These are phyloP conservation scores for Agrochola lota DNA, from an alignment of 2,888 invertebrate species.

Conservation along the genomic window DNA sequence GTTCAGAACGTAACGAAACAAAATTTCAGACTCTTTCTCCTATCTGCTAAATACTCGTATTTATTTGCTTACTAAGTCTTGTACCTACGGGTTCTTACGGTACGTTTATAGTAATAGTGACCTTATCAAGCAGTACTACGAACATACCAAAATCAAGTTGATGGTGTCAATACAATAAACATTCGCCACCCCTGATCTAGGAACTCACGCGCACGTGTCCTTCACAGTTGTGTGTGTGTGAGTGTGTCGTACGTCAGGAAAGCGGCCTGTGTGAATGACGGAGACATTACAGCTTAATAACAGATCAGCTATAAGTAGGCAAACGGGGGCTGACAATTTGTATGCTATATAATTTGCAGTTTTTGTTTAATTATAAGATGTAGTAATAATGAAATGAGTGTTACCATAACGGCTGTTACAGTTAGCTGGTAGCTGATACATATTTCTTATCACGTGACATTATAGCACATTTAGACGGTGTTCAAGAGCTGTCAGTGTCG, in stretches of 20 bases:
- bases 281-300: conserved; percentile 56
- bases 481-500: too few relatives aligned
- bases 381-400: conserved; percentile 22
- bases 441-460: neutral
- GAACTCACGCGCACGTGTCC: conserved; percentile 61
- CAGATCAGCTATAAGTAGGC: conserved; percentile 39
- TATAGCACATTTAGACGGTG: too few relatives aligned
- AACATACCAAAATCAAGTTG: neutral
- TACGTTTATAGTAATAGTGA: neutral
- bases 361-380: conserved; percentile 58
- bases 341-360: conserved; percentile 51
- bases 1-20: neutral
- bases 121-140: too few relatives aligned
- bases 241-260: conserved; percentile 25
- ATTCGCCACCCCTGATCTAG: conserved; percentile 60
- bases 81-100: neutral
- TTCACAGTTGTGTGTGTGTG: conserved; percentile 28
- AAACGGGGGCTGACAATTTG: conserved; percentile 46
- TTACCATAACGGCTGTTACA: conserved; percentile 32
- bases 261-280: conserved; percentile 42
- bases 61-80: neutral
- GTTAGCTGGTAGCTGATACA: conserved; percentile 31
- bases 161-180: neutral
- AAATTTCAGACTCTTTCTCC: neutral
- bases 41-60: neutral